phyloP scores from a whole-genome alignment of 2,797 vertebrate species.

The Euphonia xanthogaster region DNA sequence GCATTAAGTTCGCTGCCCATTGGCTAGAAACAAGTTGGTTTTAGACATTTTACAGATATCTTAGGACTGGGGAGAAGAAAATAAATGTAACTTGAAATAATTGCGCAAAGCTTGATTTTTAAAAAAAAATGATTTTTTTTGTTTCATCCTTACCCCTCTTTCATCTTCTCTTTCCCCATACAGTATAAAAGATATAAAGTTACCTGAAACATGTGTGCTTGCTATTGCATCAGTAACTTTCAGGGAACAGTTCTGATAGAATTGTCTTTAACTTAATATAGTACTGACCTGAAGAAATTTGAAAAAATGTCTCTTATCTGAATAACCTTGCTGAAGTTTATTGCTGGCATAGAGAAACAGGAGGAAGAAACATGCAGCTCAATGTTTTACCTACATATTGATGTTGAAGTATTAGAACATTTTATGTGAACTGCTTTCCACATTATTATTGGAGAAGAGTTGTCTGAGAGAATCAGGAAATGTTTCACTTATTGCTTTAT shows the following conservation, averaged over 20 bases:
- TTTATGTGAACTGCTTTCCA: neutral
- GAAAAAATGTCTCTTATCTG: neutral
- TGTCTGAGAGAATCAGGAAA: neutral
- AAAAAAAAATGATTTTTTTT: neutral
- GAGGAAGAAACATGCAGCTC: neutral
- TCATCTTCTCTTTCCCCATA: neutral
- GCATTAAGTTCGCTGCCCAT: neutral
- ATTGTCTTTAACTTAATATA: neutral
- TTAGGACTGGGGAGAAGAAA: neutral
- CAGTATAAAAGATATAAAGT: neutral
- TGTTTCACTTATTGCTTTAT: neutral
- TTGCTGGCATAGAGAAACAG: neutral
- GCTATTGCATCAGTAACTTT: neutral
- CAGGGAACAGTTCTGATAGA: neutral
- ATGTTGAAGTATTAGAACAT: neutral
- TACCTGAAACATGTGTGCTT: neutral
- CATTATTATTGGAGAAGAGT: neutral
- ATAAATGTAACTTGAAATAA: neutral
- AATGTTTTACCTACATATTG: neutral
- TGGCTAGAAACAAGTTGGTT: neutral
- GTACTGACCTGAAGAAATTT: neutral
- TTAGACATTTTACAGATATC: neutral
- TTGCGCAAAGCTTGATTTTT: neutral
- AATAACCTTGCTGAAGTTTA: neutral
- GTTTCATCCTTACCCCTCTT: neutral